A percentile compares a stretch with the other conserved stretches of the same genome.
Evolutionary conservation across 2,888 invertebrate genomes (phyloP).

Genomic region (Lepidochrysops patricia): DNA sequence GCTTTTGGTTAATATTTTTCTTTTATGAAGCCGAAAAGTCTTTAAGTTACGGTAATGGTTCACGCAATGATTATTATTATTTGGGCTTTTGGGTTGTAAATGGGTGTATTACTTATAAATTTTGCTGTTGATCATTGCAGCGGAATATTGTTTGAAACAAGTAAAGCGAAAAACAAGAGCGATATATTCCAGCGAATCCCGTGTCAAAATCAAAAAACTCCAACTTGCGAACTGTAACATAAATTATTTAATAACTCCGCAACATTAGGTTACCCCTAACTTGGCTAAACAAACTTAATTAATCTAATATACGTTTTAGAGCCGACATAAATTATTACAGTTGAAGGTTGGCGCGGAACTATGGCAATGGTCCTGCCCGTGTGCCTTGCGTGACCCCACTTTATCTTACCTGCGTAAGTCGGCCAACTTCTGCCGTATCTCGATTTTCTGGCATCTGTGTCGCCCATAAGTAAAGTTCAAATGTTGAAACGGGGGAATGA

Average conservation of each 20-base stretch:
- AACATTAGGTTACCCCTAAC: constrained; percentile 12
- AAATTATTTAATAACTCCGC: constrained; percentile 14
- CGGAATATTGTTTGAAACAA: not conserved
- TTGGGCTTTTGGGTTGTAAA: no score
- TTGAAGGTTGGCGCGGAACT: constrained; percentile 22
- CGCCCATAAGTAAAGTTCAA: constrained; percentile 44
- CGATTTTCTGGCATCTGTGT: constrained; percentile 33
- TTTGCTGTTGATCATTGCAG: not conserved
- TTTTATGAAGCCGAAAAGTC: not conserved
- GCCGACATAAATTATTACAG: constrained; percentile 12
- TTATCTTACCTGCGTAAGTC: constrained; percentile 24
- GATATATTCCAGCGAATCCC: not conserved
- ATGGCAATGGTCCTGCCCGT: constrained; percentile 25
- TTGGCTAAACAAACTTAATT: constrained; percentile 11
- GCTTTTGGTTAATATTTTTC: not conserved
- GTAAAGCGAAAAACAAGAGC: not conserved
- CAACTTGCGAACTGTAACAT: not conserved
- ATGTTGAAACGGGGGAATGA: constrained; percentile 50
- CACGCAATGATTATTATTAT: no score
- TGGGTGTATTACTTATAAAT: no score
- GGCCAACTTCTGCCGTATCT: constrained; percentile 28
- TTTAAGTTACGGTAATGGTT: not conserved
- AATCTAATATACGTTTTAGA: constrained; percentile 10
- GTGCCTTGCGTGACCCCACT: constrained; percentile 20
- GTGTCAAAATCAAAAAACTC: not conserved